Base-by-base conservation (phyloP, 2,797 vertebrate species). In the Pseudopleuronectes americanus region DNA sequence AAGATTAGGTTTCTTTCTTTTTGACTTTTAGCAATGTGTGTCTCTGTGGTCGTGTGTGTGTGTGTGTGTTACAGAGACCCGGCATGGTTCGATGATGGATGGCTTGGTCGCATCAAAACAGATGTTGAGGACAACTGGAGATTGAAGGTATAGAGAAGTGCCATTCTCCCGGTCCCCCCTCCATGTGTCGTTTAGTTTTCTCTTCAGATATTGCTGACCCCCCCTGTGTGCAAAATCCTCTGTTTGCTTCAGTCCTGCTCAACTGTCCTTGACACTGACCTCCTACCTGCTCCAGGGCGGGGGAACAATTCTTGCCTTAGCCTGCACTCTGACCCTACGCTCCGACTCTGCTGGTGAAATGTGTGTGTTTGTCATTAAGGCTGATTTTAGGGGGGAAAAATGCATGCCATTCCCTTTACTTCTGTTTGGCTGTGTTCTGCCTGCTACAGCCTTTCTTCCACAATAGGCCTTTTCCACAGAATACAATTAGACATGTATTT, bases 41-140 rank as follows among this genome's bases (percentile, higher is more conserved):
- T 74, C 17, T 49, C 1, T 61, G 21, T n/a, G 24, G n/a, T 6
- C 43, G 48, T 38, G 17, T 48, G 54, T 41, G 19, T 65, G 23
- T 36, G 12, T 49, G 51, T 36, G 19, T 64, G 22, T 53, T 79
- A 53, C 87, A 99, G 98, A 93, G 97, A 99, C 77, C 90, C 93
- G n/a, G 90, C 94, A 19, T 99, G 96, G 96, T 99, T 99, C 91
- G 94, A 83, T 63, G 95, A 96, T 24, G 89, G 80, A 63, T 99
- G 98, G 98, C 92, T 97, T 60, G 86, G 81, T 76, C 96, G 97
- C 36, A 97, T 99, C 93, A 99, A 98, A 94, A 91, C 95, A 26
- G 97, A 97, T 76, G 94, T 96, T 67, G 96, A 95, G 67, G 96
- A 96, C 84, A 99, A 98, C 88, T 95, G 96, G 93, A 96, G 97